A percentile compares a stretch with the other conserved stretches of the same genome.
phyloP scores from a whole-genome alignment of 1,140 invertebrate genomes.

The Sycobia sp. region DNA sequence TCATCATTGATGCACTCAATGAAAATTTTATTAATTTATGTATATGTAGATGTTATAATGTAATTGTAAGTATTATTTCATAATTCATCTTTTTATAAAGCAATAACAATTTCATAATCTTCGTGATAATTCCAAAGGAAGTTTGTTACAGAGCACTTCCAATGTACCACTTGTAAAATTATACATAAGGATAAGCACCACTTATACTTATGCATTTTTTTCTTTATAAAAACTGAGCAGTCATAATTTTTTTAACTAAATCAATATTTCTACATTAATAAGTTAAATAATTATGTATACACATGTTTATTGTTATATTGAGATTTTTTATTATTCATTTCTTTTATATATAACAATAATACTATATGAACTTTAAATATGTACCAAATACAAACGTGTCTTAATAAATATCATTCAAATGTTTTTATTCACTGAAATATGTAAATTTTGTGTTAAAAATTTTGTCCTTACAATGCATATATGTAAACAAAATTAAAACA shows the following conservation, averaged over 20 bases:
- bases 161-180: too few species aligned
- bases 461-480: too few species aligned
- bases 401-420: too few species aligned
- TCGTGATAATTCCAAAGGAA: neutral
- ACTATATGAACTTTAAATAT: slow-evolving; percentile 11
- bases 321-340: slow-evolving; percentile 1
- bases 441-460: too few species aligned
- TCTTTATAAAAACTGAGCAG: neutral
- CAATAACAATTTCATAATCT: slow-evolving; percentile 4
- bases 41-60: neutral
- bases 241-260: slow-evolving; percentile 20
- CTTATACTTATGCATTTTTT: neutral
- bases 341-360: neutral
- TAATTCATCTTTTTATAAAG: neutral
- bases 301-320: slow-evolving; percentile 19
- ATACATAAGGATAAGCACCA: too few species aligned
- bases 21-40: slow-evolving; percentile 3
- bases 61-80: slow-evolving; percentile 26
- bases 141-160: neutral
- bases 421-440: too few species aligned
- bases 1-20: neutral
- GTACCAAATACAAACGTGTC: too few species aligned
- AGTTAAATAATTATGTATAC: slow-evolving; percentile 13
- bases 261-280: slow-evolving; percentile 21
- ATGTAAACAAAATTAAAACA: too few species aligned